Conservation (phyloP, 2,797 vertebrate genomes). For the Lepilemur ruficaudatus region DNA sequence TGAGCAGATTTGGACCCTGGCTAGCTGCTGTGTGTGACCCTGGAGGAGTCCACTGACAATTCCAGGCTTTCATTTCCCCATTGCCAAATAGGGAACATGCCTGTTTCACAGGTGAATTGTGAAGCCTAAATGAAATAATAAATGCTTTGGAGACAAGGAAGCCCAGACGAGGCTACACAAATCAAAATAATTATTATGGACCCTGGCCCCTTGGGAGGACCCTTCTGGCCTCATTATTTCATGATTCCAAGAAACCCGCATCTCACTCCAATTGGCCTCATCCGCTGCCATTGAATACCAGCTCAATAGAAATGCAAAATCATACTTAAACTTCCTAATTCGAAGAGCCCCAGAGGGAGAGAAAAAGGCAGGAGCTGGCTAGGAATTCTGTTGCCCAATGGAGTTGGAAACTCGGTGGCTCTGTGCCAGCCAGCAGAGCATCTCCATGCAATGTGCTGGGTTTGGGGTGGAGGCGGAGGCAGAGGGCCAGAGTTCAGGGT, state of each 20-base stretch:
- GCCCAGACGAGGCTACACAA: constrained; percentile 41
- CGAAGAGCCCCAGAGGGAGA: not conserved
- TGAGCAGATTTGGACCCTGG: not conserved
- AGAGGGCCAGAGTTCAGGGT: constrained; percentile 76
- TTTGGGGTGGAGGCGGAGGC: constrained; percentile 79
- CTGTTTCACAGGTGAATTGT: constrained; percentile 36
- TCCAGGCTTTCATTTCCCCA: not conserved
- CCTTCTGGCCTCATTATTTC: constrained; percentile 62
- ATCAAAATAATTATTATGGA: constrained; percentile 60
- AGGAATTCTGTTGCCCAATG: constrained; percentile 65
- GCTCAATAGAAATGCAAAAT: constrained; percentile 75
- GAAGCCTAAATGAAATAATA: constrained; percentile 58
- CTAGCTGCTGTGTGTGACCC: not conserved
- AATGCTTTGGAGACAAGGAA: constrained; percentile 56
- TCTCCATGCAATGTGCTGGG: constrained; percentile 64
- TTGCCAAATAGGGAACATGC: not conserved
- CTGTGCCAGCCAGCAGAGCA: constrained; percentile 75
- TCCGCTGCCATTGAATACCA: constrained; percentile 34
- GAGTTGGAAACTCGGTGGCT: constrained; percentile 77
- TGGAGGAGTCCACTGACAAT: accelerated
- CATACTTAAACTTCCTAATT: constrained; percentile 65
- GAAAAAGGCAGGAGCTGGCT: constrained; percentile 59
- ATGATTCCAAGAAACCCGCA: constrained; percentile 43
- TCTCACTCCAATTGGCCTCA: constrained; percentile 45
- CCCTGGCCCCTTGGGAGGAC: constrained; percentile 49